Percentiles rank a stretch among this genome's conserved stretches.
Conservation (phyloP, 1,140 invertebrate species). For the Papilio machaon region DNA sequence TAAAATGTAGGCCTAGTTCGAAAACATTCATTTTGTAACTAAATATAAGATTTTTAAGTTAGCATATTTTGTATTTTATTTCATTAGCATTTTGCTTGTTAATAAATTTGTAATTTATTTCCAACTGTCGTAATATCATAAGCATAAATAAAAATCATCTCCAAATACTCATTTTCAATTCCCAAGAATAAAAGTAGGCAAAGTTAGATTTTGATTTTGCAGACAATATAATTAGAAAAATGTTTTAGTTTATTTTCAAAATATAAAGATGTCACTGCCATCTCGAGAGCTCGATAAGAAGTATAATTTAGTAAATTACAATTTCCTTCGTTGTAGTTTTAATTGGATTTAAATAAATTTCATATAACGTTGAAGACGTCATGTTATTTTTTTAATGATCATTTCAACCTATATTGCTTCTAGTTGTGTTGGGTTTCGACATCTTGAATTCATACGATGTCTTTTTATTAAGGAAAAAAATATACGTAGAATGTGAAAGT, state of each 20-base stretch:
- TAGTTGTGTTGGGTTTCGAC: not conserved
- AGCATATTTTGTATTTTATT: not conserved
- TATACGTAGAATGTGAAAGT: too few relatives aligned
- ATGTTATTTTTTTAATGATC: not conserved
- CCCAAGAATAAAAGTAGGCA: not conserved
- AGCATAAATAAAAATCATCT: not conserved
- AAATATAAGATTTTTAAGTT: not conserved
- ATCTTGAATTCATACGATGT: too few relatives aligned
- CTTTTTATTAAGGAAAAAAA: too few relatives aligned
- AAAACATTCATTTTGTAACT: not conserved
- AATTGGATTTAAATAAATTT: conserved; percentile 9
- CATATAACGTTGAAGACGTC: not conserved
- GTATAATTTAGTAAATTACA: not conserved
- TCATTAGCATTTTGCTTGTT: not conserved
- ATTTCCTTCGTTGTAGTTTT: conserved; percentile 4
- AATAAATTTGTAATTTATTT: not conserved
- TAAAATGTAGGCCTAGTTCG: not conserved
- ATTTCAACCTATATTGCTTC: not conserved
- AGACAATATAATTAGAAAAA: not conserved
- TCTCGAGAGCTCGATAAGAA: conserved; percentile 2
- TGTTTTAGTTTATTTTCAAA: not conserved
- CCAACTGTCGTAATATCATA: not conserved
- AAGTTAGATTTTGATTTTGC: not conserved
- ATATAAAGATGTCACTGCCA: not conserved
- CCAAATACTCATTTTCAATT: not conserved